Base-by-base conservation (phyloP, 2,113 vertebrate species). In the Laterallus jamaicensis region DNA sequence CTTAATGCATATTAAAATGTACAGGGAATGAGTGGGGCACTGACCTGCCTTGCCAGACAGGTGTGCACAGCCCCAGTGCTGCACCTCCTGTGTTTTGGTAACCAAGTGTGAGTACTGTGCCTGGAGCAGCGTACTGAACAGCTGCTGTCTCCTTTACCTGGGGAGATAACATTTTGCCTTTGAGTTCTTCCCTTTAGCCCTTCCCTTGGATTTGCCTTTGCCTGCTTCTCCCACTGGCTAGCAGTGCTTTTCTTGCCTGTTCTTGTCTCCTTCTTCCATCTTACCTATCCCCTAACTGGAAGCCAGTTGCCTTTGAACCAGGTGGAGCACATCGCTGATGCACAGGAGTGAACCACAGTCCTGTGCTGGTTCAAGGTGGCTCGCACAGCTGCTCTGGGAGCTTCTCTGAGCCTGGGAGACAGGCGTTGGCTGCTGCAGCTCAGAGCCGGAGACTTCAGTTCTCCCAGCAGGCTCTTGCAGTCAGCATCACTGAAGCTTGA, bases 171-270 rank as follows among this genome's bases (percentile, higher is more conserved):
- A 32, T 58, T 93, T 86, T 81, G 55, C 29, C 24, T 92, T 80
- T 56, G 52, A 82, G 71, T 55, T 82, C 86, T 69, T 82, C 19
- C 35, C 47, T 83, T 75, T 77, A 82, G 44, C 37, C 32, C 3
- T 71, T 89, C 32, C 21, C 31, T 66, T 93, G 59, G 24, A 69
- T 82, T 92, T 93, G 60, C 50, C 37, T 95, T 92, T 88, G 42
- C 70, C 63, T 91, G 67, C n/a, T 26, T 55, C n/a, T 85, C 62
- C 42, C 29, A 24, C 26, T 82, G 1, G 0, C n/a, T 59, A 66
- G 75, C 55, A 67, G 11, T 91, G 52, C 55, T 77, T 85, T 93
- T 85, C 67, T 77, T 80, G 39, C 35, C 59, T 66, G 55, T 50
- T 86, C 35, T 59, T 71, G 37, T 60, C 21, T 82, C 21, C 31